Percentiles rank a stretch among this genome's conserved stretches.
Evolutionary conservation across 2,888 invertebrate species (phyloP).

Genomic region (Temnothorax rugatulus): DNA sequence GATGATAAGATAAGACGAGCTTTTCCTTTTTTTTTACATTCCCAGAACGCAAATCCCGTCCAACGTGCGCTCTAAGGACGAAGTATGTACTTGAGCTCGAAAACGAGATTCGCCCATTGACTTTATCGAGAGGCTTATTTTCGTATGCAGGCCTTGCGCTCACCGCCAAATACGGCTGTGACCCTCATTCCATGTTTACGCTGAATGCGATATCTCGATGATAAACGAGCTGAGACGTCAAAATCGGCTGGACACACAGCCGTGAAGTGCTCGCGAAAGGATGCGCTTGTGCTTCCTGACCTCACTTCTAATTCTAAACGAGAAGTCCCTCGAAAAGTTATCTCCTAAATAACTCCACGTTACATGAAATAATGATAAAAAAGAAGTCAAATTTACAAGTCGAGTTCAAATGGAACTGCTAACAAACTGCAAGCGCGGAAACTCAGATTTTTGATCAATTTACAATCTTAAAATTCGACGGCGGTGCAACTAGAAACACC

Average conservation of each 20-base stretch:
- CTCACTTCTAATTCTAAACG: neutral
- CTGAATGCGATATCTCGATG: constrained; percentile 34
- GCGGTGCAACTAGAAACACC: neutral
- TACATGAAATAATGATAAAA: neutral
- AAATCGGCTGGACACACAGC: neutral
- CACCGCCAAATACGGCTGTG: neutral
- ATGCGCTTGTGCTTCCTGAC: neutral
- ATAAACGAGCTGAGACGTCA: constrained; percentile 22
- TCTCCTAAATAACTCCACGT: neutral
- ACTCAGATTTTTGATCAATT: neutral
- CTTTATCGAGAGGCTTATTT: constrained; percentile 34
- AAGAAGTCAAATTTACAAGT: neutral
- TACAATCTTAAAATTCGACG: neutral
- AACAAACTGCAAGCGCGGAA: neutral
- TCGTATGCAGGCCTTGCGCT: constrained; percentile 9
- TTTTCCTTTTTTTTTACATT: neutral
- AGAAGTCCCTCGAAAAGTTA: neutral
- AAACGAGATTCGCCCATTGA: constrained; percentile 30
- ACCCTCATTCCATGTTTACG: constrained; percentile 23
- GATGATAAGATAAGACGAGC: neutral
- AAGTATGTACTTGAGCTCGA: constrained; percentile 18
- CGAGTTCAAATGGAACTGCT: neutral
- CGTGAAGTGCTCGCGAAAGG: neutral
- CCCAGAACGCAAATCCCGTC: constrained; percentile 4
- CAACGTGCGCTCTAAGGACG: constrained; percentile 2